Evolutionary conservation across 1,140 invertebrate species (phyloP), one percentile per base, ranked within the genome.

Genomic region (Neodiprion fabricii): DNA sequence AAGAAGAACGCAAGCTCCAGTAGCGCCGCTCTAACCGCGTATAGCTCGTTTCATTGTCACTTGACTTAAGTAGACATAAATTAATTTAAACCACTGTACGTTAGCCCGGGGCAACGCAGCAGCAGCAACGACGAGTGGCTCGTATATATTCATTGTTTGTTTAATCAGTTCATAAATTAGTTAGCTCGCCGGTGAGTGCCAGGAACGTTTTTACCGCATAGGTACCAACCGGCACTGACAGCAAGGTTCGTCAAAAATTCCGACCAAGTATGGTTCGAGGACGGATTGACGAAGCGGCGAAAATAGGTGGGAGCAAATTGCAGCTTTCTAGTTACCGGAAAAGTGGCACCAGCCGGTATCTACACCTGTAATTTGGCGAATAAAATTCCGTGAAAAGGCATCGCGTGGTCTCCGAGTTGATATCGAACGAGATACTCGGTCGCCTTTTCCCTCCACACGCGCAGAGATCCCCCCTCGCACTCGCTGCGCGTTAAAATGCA

Each of bases 131-230:
- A 2, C 28, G 53, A 61, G 53, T 14, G 11, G 53, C 53, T 61
- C 53, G 53, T 61, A 61, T 40, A 40, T 61, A 61, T 61, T 61
- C 53, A 61, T 61, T 61, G 53, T 61, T 61, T 61, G 53, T 61
- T 61, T 61, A 61, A 61, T 61, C 53, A 61, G 53, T 61, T 61
- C 53, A 61, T 61, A 61, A 61, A 61, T 61, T 61, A 12, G 53
- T 61, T 61, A 61, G 53, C 53, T 17, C n/a, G 11, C n/a, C 7
- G 53, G 53, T 61, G 53, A 14, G n/a, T 17, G 1, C 28, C 28
- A 40, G 28, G 2, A 40, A 40, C 28, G 28, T 40, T 40, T 40
- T 1, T 40, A 40, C 1, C 1, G 28, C 5, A 40, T 40, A 40
- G 28, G 28, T 40, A 40, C 28, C 28, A 40, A 40, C 28, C 28